Percentiles rank a stretch among this genome's conserved stretches.
Evolutionary conservation across 2,888 invertebrate species (phyloP).

Genomic region (Noctua comes): DNA sequence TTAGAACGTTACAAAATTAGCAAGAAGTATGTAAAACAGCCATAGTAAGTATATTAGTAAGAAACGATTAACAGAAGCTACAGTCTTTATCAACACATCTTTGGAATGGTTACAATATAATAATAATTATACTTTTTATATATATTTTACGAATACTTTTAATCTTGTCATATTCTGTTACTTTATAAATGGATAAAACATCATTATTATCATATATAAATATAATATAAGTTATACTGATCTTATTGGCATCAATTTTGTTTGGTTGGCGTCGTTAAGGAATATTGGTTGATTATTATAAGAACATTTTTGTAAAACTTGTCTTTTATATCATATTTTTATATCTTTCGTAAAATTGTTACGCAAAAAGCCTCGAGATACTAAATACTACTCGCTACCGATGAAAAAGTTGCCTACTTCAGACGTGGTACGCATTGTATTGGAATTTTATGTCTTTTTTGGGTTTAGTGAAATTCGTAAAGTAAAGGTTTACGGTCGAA

Average conservation of each 20-base stretch:
- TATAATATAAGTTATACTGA: conserved; percentile 61
- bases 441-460: not conserved
- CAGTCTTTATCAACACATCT: conserved; percentile 82
- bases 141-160: conserved; percentile 55
- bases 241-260: conserved; percentile 78
- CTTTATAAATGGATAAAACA: conserved; percentile 66
- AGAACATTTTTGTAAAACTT: conserved; percentile 70
- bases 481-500: too few relatives aligned
- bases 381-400: conserved; percentile 79
- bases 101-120: conserved; percentile 84
- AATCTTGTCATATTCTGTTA: conserved; percentile 64
- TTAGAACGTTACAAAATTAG: conserved; percentile 40
- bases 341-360: conserved; percentile 72
- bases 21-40: conserved; percentile 35
- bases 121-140: conserved; percentile 63
- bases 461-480: not conserved
- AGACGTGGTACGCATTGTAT: conserved; percentile 45
- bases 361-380: conserved; percentile 84
- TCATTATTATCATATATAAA: conserved; percentile 54
- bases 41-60: conserved; percentile 26
- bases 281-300: conserved; percentile 69
- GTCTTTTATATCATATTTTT: conserved; percentile 72
- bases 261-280: conserved; percentile 77
- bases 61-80: conserved; percentile 68
- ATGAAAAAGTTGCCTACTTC: conserved; percentile 53